phyloP scores from a whole-genome alignment of 2,888 invertebrate species.

The Drosophila parthenogenetica region DNA sequence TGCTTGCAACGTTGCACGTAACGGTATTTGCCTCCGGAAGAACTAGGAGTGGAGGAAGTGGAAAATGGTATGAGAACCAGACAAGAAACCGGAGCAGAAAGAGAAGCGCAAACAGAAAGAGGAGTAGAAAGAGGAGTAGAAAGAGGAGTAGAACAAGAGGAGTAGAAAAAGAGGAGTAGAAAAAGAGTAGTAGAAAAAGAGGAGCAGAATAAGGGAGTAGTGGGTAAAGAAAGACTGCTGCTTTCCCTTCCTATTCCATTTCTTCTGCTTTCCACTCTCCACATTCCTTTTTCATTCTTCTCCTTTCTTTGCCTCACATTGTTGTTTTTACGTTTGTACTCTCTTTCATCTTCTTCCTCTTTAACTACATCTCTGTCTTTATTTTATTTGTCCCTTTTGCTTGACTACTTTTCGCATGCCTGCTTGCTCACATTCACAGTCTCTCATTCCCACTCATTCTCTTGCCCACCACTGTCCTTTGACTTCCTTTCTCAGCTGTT shows the following conservation, averaged over 20 bases:
- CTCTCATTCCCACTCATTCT: background rate
- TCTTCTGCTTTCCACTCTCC: background rate
- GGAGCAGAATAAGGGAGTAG: too few relatives aligned
- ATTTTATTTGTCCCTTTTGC: background rate
- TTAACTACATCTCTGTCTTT: background rate
- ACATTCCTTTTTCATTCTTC: background rate
- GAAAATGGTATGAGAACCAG: background rate
- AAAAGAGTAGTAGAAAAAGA: too few relatives aligned
- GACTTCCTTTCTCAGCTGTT: conserved; percentile 24
- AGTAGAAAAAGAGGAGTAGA: background rate
- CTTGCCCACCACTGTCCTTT: background rate
- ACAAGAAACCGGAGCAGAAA: background rate
- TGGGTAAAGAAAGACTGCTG: too few relatives aligned
- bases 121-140: background rate
- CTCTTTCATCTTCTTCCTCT: background rate
- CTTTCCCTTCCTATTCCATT: background rate
- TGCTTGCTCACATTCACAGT: conserved; percentile 2
- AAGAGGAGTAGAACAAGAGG: background rate
- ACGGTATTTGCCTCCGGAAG: too few relatives aligned
- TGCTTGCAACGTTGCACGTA: too few relatives aligned
- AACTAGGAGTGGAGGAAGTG: too few relatives aligned
- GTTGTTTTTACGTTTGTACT: conserved; percentile 6
- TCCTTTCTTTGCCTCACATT: background rate
- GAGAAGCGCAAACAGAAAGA: background rate
- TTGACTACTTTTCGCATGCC: background rate